Base-by-base conservation (phyloP, 2,113 vertebrate genomes). In the Datnioides undecimradiatus region DNA sequence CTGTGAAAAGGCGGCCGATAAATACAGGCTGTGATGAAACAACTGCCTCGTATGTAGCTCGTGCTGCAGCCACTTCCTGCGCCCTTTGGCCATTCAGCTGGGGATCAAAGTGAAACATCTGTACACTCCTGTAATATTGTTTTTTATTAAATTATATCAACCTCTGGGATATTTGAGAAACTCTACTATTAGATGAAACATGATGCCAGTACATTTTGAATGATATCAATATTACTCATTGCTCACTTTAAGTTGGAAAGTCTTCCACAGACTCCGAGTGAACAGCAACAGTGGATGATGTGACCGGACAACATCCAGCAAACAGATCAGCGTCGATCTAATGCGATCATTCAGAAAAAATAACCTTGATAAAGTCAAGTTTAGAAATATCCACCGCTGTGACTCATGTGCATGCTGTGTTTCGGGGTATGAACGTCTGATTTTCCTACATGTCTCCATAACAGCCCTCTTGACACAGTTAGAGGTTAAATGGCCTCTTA, bases 401-500 rank as follows among this genome's bases (percentile, higher is more conserved):
- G 27, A 40, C 43, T 70, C 62, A 29, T 27, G 1, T 55, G 25
- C 36, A 21, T 34, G 9, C 27, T 29, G 67, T n/a, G 60, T 49
- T 43, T 23, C 54, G 14, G 33, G 23, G 23, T 49, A 3, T 73
- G 52, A 75, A 60, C 14, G 29, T 38, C 64, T 79, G 71, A 84
- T 74, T 78, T 81, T 43, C 67, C 73, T 41, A 3, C 76, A 70
- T 60, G 86, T 71, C 76, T 86, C 81, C 40, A 49, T 84, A 83
- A 87, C 77, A 82, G 64, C 57, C 76, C 73, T 66, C 88, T 88
- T 82, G 74, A 86, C 85, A 78, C 75, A 69, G 75, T 77, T 80
- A 27, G 79, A 88, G 91, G 91, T 93, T 93, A 93, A 94, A 90
- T 77, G 68, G 88, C 76, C 88, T 88, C 92, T 92, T 87, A 73